Evolutionary conservation across 2,888 invertebrate species (phyloP).

Genomic region (Alloscopus bannaensis): DNA sequence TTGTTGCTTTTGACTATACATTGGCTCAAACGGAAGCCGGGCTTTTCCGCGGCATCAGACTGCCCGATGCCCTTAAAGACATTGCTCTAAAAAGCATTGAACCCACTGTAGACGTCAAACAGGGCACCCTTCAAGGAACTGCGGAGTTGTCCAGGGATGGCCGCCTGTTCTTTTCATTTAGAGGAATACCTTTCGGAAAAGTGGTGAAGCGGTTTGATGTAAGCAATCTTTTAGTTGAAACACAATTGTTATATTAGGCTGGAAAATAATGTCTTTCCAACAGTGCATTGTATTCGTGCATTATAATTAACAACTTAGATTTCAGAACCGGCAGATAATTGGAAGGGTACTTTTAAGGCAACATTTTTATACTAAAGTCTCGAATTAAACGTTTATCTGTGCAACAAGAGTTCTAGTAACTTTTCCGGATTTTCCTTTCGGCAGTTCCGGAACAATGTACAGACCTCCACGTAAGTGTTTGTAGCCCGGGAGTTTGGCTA

Average conservation of each 20-base stretch:
- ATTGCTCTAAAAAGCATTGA: not conserved
- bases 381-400: conserved; percentile 14
- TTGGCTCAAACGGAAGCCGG: too few relatives aligned
- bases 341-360: not conserved
- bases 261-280: too few relatives aligned
- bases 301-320: too few relatives aligned
- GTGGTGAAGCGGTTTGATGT: conserved; percentile 40
- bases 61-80: conserved; percentile 9
- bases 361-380: not conserved
- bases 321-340: too few relatives aligned
- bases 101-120: conserved; percentile 32
- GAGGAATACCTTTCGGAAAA: conserved; percentile 44
- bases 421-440: conserved; percentile 56
- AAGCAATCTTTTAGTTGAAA: too few relatives aligned
- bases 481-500: conserved; percentile 53
- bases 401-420: conserved; percentile 22
- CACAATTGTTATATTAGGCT: too few relatives aligned
- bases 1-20: too few relatives aligned
- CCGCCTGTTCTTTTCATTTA: conserved; percentile 24
- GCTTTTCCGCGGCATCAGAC: conserved; percentile 20
- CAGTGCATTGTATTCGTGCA: too few relatives aligned
- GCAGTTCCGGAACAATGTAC: conserved; percentile 49
- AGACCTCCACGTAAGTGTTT: conserved; percentile 65
- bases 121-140: conserved; percentile 35
- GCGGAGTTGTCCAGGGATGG: conserved; percentile 44